These are phyloP conservation scores for Pristionchus japonicus DNA, from an alignment of 2,888 invertebrate genomes.

Conservation along the genomic window DNA sequence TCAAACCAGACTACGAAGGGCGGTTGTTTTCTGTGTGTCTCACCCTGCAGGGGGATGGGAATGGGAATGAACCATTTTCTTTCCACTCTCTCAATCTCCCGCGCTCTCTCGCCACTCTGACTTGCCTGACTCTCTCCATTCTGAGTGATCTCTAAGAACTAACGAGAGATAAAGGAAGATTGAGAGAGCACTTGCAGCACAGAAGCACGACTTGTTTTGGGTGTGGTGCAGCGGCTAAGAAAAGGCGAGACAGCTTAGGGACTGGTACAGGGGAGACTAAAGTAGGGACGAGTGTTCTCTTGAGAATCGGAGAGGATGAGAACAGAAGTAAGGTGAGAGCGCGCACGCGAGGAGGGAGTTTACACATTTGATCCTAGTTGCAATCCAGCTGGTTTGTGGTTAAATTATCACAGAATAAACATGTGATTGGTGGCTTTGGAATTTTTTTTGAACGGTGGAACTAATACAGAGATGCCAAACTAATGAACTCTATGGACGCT, in stretches of 20 bases:
- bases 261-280: not conserved
- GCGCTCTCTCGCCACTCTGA: not conserved
- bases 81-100: not conserved
- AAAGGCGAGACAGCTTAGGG: not conserved
- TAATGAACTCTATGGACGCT: no score
- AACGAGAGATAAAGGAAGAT: not conserved
- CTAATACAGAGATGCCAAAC: no score
- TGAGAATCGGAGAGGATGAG: no score
- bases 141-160: no score
- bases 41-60: no score
- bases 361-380: no score
- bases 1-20: not conserved
- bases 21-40: not conserved
- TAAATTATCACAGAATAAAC: no score
- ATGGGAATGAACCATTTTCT: not conserved
- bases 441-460: no score
- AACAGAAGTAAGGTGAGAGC: no score
- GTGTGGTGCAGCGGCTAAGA: not conserved
- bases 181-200: not conserved
- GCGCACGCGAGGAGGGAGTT: no score
- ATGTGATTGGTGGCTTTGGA: no score
- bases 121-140: not conserved
- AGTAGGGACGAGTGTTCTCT: not conserved
- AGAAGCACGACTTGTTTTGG: slow-evolving; percentile 20
- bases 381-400: no score